Evolutionary conservation across 2,797 vertebrate species (phyloP), one percentile per base, ranked within the genome.

Genomic region (Coilia nasus): DNA sequence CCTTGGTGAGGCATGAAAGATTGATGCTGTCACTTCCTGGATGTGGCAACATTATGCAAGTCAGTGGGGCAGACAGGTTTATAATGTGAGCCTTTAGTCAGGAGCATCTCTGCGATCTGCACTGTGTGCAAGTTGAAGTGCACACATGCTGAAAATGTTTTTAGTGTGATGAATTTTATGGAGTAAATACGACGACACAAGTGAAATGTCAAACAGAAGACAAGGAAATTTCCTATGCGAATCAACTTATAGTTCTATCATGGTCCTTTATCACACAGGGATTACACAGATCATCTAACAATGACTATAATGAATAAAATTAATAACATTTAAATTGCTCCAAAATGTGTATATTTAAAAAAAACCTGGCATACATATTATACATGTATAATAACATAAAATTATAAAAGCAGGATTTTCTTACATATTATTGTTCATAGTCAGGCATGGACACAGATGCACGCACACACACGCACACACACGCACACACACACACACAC

Each of bases 11-110:
- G 15, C 28, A 3, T 75, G 28, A 75, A 75, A 75, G 28, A 75
- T 75, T 75, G 15, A 41, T 75, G 67, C 67, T 35, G 67, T 75
- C 67, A 75, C 67, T 75, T 75, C 67, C 67, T 75, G 67, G 67
- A 75, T 75, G 28, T 75, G 67, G 67, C 67, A 75, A 75, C 28
- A 75, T 75, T 75, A 75, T 75, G 67, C 12, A 28, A 75, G 14
- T 75, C 28, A 75, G 67, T 75, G 67, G 67, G 67, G 67, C 67
- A 75, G 28, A 75, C 12, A 15, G 67, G 67, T 31, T 35, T 75
- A 35, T 75, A 75, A 75, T 75, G 67, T 41, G 67, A 35, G 67
- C 31, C 67, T 64, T 64, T 23, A 64, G 28, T 75, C 67, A 17
- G 31, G 67, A 41, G 25, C 28, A 0, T 17, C 67, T 75, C 14